Base-by-base conservation (phyloP, 2,888 invertebrate genomes). In the Sarcophaga rosellei region DNA sequence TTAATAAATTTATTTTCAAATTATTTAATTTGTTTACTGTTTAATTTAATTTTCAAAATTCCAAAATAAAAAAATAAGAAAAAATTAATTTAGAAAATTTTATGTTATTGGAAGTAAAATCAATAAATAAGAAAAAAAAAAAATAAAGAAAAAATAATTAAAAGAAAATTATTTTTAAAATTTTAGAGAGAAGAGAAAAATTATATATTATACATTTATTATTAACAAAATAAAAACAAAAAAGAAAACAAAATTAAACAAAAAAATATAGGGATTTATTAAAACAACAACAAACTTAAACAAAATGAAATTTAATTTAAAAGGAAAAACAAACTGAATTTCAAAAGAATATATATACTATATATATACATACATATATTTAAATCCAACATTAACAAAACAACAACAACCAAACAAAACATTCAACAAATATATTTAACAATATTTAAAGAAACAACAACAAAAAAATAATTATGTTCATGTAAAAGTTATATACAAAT, bases 211-310 rank as follows among this genome's bases (percentile, higher is more conserved):
- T 87, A 85, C 75, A 80, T 84, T 87, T 88, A 89, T 80, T 35
- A 35, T 35, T 35, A 35, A 35, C 35, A 35, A 35, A 35, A 35
- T 10, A 35, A 35, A 80, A 87, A 87, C 85, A 86, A 81, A 85
- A 86, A 73, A 53, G 12, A 53, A 1, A 53, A 15, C 1, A 53
- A 53, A 53, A 53, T 78, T 75, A 77, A 77, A 35, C 35, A 35
- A 62, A 72, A 87, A 90, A 89, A 79, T 87, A 89, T 89, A 87
- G 91, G 89, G 90, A 91, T 90, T 90, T 89, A 90, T 90, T 87
- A 82, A 83, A 81, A 62, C 15, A 17, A 82, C 81, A 81, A 62
- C 15, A 17, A 53, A 53, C 53, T 17, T 53, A 17, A 78, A 78
- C 77, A 35, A 15, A 78, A 78, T 69, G 17, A 69, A 66, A 63